Evolutionary conservation across 1,140 invertebrate genomes (phyloP), one percentile per base, ranked within the genome.

Genomic region (Ladona fulva): DNA sequence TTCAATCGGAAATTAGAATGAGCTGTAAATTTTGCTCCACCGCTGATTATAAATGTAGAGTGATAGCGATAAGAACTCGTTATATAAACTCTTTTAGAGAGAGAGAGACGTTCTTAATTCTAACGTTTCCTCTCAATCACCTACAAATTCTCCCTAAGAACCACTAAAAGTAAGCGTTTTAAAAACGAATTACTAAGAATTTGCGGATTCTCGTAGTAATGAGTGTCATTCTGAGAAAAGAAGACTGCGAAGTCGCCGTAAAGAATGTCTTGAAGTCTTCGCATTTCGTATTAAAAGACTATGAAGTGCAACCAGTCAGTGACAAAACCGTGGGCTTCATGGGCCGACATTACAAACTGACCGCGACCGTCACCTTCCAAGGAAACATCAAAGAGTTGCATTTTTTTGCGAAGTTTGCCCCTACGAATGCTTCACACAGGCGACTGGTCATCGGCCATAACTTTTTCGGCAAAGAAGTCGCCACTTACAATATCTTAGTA

Each of bases 391-490:
- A 76, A 73, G 80, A 79, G 79, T 19, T 84, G 14, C 80, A 80
- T 1, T 88, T 87, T 78, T 90, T 90, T 74, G 81, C 86, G 0
- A 90, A 90, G 79, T 79, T 82, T 0, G 79, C 87, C 0, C 88
- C 89, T 0, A 80, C 81, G 16, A 83, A 84, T 74, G 83, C 81
- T 0, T 79, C 78, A 0, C 83, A 84, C 76, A 85, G 84, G 74
- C 81, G 85, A 12, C 88, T 87, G 74, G 78, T 89, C 5, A 82
- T 84, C 44, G 82, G 86, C 14, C 86, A 85, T 76, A 84, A 86
- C 0, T 85, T 86, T 0, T 89, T 89, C 78, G 76, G 85, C 37
- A 85, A 88, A 75, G 88, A 89, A 80, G 83, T 83, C 11, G 79
- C 78, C 0, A 84, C 88, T n/a, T 88, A 87, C 76, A 78, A 80